Evolutionary conservation across 2,113 vertebrate species (phyloP).

Genomic region (Epinephelus lanceolatus): DNA sequence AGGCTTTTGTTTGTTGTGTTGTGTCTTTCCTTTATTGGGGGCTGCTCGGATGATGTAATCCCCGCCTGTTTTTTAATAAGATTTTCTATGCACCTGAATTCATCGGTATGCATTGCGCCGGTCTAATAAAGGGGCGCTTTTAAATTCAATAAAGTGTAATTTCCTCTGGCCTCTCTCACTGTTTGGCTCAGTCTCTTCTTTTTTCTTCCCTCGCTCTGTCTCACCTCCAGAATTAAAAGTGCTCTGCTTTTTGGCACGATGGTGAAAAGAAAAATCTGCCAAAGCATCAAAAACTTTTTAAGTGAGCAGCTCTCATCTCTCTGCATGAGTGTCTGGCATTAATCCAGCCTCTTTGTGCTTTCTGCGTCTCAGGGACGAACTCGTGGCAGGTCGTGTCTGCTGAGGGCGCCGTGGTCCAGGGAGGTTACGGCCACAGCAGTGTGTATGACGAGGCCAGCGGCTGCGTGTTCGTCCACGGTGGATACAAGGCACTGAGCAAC

Average conservation of each 20-base stretch:
- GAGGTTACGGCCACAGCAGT: slow-evolving; percentile 93
- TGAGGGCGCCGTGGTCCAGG: slow-evolving; percentile 89
- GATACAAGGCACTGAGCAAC: slow-evolving; percentile 91
- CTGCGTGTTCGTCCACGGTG: slow-evolving; percentile 90
- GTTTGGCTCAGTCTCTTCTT: slow-evolving; percentile 1
- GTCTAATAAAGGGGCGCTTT: slow-evolving; percentile 54
- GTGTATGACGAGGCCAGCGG: slow-evolving; percentile 86
- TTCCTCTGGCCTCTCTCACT: slow-evolving; percentile 34
- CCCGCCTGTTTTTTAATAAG: slow-evolving; percentile 36
- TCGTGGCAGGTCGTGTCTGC: slow-evolving; percentile 88
- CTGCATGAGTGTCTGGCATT: slow-evolving; percentile 1
- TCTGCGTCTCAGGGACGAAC: slow-evolving; percentile 82
- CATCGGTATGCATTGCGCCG: slow-evolving; percentile 27
- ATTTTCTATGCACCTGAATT: slow-evolving; percentile 28
- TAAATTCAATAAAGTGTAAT: slow-evolving; percentile 54
- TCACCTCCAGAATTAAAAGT: slow-evolving; percentile 51
- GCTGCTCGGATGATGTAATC: slow-evolving; percentile 40
- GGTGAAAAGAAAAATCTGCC: slow-evolving; percentile 28
- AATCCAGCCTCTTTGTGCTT: background rate
- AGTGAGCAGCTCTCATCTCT: slow-evolving; percentile 29
- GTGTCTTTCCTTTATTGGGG: background rate
- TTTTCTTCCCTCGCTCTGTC: slow-evolving; percentile 6
- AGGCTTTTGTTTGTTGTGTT: slow-evolving; percentile 35
- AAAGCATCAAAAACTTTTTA: slow-evolving; percentile 40
- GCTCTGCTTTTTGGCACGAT: slow-evolving; percentile 37